A percentile compares a stretch with the other conserved stretches of the same genome.
These are phyloP conservation scores for Erebia ligea DNA, from an alignment of 2,888 invertebrate species.

Conservation along the genomic window DNA sequence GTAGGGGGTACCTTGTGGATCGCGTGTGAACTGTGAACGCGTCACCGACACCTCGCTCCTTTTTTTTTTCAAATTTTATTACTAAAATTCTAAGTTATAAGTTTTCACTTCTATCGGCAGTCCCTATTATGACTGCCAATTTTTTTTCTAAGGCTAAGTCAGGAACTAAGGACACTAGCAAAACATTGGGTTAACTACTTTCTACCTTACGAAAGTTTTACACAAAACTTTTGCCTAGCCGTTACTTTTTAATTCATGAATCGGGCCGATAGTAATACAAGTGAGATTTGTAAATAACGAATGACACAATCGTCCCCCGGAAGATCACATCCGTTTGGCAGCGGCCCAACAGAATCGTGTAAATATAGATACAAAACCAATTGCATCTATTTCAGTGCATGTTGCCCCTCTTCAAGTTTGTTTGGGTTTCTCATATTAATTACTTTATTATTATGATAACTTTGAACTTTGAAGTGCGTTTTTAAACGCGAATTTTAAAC, in stretches of 20 bases:
- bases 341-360: constrained; percentile 56
- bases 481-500: not conserved
- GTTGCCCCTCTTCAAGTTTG: constrained; percentile 46
- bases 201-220: not conserved
- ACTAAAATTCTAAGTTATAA: too few species aligned
- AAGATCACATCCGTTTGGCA: constrained; percentile 78
- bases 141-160: too few species aligned
- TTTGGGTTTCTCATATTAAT: constrained; percentile 34
- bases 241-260: constrained; percentile 12
- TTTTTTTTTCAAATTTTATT: too few species aligned
- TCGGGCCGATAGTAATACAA: constrained; percentile 13
- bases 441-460: too few species aligned
- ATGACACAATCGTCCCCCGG: constrained; percentile 72
- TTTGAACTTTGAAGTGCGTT: constrained; percentile 2
- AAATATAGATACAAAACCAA: constrained; percentile 58
- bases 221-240: not conserved
- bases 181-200: not conserved
- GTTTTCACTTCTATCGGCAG: too few species aligned
- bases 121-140: too few species aligned
- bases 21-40: too few species aligned
- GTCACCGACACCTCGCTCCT: too few species aligned
- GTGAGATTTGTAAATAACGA: constrained; percentile 42
- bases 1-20: too few species aligned
- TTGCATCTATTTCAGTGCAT: constrained; percentile 53
- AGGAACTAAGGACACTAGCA: not conserved